A percentile compares a stretch with the other conserved stretches of the same genome.
These are phyloP conservation scores for Struthidea cinerea DNA, from an alignment of 2,113 vertebrate species.

Conservation along the genomic window DNA sequence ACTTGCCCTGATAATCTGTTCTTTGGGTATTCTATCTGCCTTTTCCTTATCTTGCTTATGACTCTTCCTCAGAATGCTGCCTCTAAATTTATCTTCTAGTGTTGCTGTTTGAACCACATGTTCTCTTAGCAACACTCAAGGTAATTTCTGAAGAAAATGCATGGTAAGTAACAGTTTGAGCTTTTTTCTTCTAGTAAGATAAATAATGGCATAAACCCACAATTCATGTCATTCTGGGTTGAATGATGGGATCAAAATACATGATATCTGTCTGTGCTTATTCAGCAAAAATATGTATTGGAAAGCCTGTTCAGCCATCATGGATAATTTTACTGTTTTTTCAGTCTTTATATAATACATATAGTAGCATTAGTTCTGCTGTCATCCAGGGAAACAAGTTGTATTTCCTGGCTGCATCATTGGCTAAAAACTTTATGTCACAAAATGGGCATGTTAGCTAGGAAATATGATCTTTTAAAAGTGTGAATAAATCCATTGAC, in stretches of 20 bases:
- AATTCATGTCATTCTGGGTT: not conserved
- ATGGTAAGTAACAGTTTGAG: not conserved
- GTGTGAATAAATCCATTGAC: not conserved
- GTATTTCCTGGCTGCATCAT: not conserved
- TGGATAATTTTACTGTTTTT: not conserved
- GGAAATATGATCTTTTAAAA: not conserved
- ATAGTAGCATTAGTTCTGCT: not conserved
- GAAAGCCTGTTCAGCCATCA: not conserved
- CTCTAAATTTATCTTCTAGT: not conserved
- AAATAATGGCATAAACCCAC: not conserved
- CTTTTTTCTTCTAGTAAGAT: not conserved
- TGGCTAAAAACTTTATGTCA: not conserved
- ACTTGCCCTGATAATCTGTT: not conserved
- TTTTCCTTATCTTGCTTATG: not conserved
- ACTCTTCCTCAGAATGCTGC: not conserved
- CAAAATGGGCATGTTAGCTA: not conserved
- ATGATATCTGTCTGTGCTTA: not conserved
- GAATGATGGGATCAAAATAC: not conserved
- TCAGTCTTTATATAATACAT: not conserved
- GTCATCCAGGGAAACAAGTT: not conserved
- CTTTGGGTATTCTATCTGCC: not conserved
- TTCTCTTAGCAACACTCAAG: not conserved
- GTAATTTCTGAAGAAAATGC: not conserved
- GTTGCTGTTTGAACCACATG: not conserved
- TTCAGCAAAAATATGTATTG: not conserved